phyloP scores from a whole-genome alignment of 2,888 invertebrate genomes.

The Drosophila lutescens region DNA sequence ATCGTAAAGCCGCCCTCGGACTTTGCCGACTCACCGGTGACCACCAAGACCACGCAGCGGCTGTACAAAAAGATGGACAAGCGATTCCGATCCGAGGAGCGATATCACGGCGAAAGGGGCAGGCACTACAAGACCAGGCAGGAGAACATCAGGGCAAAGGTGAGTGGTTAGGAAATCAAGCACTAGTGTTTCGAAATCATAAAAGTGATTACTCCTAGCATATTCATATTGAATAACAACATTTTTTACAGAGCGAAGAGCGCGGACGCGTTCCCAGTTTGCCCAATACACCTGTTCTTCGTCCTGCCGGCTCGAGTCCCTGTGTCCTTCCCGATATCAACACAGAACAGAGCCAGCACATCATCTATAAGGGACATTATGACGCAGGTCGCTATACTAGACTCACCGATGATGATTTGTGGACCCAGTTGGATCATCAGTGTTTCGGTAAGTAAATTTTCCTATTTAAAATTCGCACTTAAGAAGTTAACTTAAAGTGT shows the following conservation, averaged over 20 bases:
- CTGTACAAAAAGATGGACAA: slow-evolving; percentile 92
- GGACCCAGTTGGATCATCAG: slow-evolving; percentile 86
- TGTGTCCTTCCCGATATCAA: slow-evolving; percentile 86
- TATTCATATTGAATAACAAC: too few relatives aligned
- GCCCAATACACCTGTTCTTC: slow-evolving; percentile 90
- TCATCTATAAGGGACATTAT: slow-evolving; percentile 91
- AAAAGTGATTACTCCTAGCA: too few relatives aligned
- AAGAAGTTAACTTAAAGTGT: neutral
- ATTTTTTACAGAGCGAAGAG: slow-evolving; percentile 87
- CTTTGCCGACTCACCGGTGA: slow-evolving; percentile 93
- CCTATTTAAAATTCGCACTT: neutral
- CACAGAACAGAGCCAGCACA: slow-evolving; percentile 84
- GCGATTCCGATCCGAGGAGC: slow-evolving; percentile 91
- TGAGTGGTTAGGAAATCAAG: neutral
- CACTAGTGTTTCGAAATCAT: too few relatives aligned
- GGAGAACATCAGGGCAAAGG: slow-evolving; percentile 91
- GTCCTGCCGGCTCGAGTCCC: slow-evolving; percentile 88
- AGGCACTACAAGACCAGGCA: slow-evolving; percentile 88
- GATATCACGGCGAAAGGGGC: slow-evolving; percentile 86
- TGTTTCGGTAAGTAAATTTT: slow-evolving; percentile 76
- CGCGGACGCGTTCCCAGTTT: slow-evolving; percentile 89
- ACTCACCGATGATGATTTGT: slow-evolving; percentile 90
- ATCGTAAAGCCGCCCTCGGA: slow-evolving; percentile 95
- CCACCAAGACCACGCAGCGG: slow-evolving; percentile 85
- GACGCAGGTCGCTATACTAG: slow-evolving; percentile 90